Conservation (phyloP, 2,888 invertebrate genomes). For the Tribolium freemani region DNA sequence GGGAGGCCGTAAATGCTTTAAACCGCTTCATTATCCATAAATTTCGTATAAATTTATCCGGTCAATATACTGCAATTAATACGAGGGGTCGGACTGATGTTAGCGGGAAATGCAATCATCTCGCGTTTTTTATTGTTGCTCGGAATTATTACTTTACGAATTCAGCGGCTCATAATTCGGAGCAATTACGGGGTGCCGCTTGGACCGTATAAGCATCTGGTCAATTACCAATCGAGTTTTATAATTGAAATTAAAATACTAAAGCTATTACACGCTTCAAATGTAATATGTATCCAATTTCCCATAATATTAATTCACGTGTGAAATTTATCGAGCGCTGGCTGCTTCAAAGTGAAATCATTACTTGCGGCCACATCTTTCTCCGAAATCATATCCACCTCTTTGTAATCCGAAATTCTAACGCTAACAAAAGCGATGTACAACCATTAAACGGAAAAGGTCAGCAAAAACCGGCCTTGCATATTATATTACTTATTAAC, state of each 20-base stretch:
- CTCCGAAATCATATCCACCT: conserved; percentile 10
- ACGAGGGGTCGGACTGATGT: not conserved
- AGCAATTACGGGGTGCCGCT: conserved; percentile 14
- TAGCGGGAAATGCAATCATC: conserved; percentile 16
- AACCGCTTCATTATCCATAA: conserved; percentile 52
- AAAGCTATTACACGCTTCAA: conserved; percentile 44
- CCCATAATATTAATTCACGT: conserved; percentile 41
- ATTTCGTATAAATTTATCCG: conserved; percentile 50
- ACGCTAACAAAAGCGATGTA: not conserved
- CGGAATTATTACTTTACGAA: conserved; percentile 10
- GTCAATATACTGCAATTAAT: conserved; percentile 26
- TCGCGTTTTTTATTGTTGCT: conserved; percentile 15
- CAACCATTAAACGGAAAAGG: not conserved
- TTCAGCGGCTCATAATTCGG: conserved; percentile 28
- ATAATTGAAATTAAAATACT: conserved; percentile 48
- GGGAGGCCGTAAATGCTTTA: conserved; percentile 38
- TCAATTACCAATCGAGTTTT: conserved; percentile 46
- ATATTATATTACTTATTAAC: not conserved
- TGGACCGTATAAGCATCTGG: conserved; percentile 42
- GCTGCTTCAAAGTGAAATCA: conserved; percentile 30
- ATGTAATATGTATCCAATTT: conserved; percentile 42
- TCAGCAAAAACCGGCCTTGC: conserved; percentile 7
- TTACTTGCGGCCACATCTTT: conserved; percentile 11
- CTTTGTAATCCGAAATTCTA: conserved; percentile 4
- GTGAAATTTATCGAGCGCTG: conserved; percentile 37